These are phyloP conservation scores for Oreochromis aureus DNA, from an alignment of 2,113 vertebrate species.

Conservation along the genomic window DNA sequence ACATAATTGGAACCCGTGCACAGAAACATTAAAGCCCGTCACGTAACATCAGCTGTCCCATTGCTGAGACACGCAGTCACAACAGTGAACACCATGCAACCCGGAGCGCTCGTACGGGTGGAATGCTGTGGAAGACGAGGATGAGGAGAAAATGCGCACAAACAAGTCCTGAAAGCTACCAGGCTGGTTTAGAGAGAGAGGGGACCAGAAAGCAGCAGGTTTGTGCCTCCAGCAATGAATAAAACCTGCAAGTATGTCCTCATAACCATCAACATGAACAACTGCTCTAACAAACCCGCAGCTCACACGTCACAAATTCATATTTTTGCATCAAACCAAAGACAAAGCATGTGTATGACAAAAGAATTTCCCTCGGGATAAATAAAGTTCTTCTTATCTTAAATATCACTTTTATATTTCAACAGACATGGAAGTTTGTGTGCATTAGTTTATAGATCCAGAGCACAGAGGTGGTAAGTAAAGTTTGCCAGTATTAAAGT, in stretches of 20 bases:
- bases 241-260: not conserved
- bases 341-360: not conserved
- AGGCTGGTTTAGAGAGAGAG: constrained; percentile 18
- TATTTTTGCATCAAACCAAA: not conserved
- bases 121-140: not conserved
- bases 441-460: not conserved
- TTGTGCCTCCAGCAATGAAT: not conserved
- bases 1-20: constrained; percentile 8
- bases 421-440: not conserved
- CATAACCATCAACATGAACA: not conserved
- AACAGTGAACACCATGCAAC: not conserved
- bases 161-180: constrained; percentile 18
- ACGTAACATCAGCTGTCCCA: not conserved
- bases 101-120: not conserved
- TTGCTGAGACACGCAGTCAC: not conserved
- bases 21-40: constrained; percentile 28
- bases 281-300: not conserved
- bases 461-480: not conserved
- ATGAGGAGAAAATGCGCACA: not conserved
- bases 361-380: too few relatives aligned
- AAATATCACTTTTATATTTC: not conserved
- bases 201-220: not conserved
- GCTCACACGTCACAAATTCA: not conserved
- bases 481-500: not conserved
- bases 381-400: not conserved